These are phyloP conservation scores for Tethea ocularis DNA, from an alignment of 2,888 invertebrate species.

Conservation along the genomic window DNA sequence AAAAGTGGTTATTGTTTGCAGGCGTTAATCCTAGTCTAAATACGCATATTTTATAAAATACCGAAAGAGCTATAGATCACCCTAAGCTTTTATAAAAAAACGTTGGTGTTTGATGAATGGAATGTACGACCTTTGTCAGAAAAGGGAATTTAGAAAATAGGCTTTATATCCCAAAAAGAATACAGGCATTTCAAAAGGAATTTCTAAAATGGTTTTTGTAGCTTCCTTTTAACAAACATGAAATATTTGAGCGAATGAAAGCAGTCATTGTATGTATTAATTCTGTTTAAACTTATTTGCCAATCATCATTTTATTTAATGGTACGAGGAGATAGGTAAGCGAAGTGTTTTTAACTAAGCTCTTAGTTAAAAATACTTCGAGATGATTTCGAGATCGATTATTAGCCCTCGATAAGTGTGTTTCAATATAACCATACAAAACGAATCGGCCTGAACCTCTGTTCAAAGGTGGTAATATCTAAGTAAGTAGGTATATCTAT, in stretches of 20 bases:
- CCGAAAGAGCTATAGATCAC: not conserved
- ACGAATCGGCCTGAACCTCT: no score
- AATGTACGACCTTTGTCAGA: not conserved
- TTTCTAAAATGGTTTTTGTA: not conserved
- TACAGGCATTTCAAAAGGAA: not conserved
- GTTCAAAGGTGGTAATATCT: no score
- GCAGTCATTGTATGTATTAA: not conserved
- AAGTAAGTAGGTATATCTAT: no score
- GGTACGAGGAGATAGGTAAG: no score
- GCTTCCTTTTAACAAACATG: not conserved
- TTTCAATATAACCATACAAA: no score
- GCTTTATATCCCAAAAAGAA: not conserved
- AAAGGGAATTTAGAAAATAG: slow-evolving; percentile 1
- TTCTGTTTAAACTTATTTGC: not conserved
- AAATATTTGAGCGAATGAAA: slow-evolving; percentile 1
- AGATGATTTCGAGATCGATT: no score
- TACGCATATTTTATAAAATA: not conserved
- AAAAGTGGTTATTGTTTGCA: no score
- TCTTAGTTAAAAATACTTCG: no score
- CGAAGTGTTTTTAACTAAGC: no score
- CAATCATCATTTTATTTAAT: no score
- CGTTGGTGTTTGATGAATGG: not conserved
- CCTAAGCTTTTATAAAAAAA: not conserved
- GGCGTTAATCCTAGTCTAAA: no score
- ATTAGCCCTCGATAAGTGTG: no score